Conservation (phyloP, 2,888 invertebrate genomes). For the Acrobasis repandana region DNA sequence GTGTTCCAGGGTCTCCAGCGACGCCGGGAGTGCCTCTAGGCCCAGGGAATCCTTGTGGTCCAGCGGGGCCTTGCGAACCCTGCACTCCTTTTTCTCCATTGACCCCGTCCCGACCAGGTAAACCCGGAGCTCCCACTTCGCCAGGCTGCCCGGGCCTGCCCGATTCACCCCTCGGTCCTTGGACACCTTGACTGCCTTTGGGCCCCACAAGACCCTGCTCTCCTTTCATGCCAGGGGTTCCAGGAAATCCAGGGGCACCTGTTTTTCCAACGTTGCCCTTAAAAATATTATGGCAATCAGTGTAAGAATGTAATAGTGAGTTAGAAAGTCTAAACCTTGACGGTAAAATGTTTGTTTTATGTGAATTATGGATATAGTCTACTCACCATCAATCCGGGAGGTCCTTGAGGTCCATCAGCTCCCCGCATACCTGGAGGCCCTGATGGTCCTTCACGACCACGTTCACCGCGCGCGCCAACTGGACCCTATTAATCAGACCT, state of each 20-base stretch:
- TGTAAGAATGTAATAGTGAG: not conserved
- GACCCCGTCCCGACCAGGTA: slow-evolving; percentile 90
- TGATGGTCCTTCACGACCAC: slow-evolving; percentile 91
- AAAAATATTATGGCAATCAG: slow-evolving; percentile 32
- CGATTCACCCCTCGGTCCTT: slow-evolving; percentile 91
- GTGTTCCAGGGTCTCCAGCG: slow-evolving; percentile 87
- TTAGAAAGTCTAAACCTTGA: too few species aligned
- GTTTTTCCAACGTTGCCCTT: slow-evolving; percentile 91
- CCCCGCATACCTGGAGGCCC: slow-evolving; percentile 91
- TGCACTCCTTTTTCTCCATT: slow-evolving; percentile 91
- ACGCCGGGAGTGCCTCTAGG: slow-evolving; percentile 89
- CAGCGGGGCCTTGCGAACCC: slow-evolving; percentile 88
- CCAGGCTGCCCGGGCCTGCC: slow-evolving; percentile 91
- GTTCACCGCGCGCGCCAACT: slow-evolving; percentile 90
- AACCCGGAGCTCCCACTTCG: slow-evolving; percentile 88
- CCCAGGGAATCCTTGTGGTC: slow-evolving; percentile 92
- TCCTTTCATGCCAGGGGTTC: slow-evolving; percentile 90
- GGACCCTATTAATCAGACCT: slow-evolving; percentile 83
- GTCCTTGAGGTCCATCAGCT: slow-evolving; percentile 89
- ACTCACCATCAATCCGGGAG: slow-evolving; percentile 88
- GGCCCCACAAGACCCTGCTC: slow-evolving; percentile 89
- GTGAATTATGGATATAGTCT: too few species aligned
- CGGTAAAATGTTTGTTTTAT: too few species aligned
- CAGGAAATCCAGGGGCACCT: slow-evolving; percentile 93
- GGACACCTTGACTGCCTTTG: slow-evolving; percentile 91